Percentiles rank a stretch among this genome's conserved stretches.
These are phyloP conservation scores for Hypanus sabinus DNA, from an alignment of 2,113 vertebrate genomes.

Conservation along the genomic window DNA sequence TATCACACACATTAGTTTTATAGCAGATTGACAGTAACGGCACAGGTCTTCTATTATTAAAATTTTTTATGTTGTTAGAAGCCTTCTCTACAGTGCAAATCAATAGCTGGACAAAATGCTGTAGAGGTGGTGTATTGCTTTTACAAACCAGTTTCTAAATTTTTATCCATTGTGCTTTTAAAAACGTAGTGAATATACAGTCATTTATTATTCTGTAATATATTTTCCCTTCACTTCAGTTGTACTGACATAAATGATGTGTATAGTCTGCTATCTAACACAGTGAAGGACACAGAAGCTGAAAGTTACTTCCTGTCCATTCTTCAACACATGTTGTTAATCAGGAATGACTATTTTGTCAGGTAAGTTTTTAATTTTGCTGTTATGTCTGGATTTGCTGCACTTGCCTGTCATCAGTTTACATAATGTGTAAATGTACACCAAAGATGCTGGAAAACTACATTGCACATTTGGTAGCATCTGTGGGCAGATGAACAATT, in stretches of 20 bases:
- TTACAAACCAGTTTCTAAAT: background rate
- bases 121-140: background rate
- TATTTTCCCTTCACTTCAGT: constrained; percentile 65
- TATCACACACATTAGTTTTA: background rate
- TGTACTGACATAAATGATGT: constrained; percentile 82
- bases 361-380: constrained; percentile 62
- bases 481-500: too few relatives aligned
- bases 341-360: constrained; percentile 85
- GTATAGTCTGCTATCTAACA: constrained; percentile 75
- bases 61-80: background rate
- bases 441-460: too few relatives aligned
- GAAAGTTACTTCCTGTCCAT: constrained; percentile 88
- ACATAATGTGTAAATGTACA: background rate
- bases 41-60: background rate
- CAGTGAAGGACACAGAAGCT: constrained; percentile 78
- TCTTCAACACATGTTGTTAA: constrained; percentile 87
- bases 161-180: background rate
- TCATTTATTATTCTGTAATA: background rate
- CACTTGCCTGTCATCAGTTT: background rate
- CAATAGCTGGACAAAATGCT: background rate
- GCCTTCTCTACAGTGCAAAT: background rate
- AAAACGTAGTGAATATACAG: background rate
- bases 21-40: background rate
- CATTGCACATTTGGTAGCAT: too few relatives aligned
- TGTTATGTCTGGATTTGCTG: background rate